phyloP scores from a whole-genome alignment of 2,888 invertebrate genomes.

The Mesorhabditis belari region DNA sequence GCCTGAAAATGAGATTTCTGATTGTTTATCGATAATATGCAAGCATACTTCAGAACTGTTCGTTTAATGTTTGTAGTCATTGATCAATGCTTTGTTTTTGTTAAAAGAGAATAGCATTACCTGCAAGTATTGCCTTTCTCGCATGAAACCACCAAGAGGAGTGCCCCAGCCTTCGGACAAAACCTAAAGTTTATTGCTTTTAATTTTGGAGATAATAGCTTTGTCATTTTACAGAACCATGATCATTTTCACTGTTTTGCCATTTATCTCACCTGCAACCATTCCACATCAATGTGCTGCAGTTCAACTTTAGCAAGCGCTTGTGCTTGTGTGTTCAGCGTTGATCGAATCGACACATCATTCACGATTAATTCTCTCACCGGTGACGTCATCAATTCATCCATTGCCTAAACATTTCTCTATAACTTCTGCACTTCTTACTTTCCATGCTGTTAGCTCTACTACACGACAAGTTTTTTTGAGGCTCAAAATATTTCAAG shows the following conservation, averaged over 20 bases:
- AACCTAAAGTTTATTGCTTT: constrained; percentile 59
- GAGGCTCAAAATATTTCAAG: no score
- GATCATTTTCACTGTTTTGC: background rate
- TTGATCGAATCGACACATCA: constrained; percentile 58
- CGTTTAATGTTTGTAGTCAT: no score
- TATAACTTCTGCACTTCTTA: background rate
- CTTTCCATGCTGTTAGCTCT: background rate
- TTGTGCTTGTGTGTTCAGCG: constrained; percentile 69
- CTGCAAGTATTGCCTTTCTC: constrained; percentile 74
- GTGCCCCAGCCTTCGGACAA: constrained; percentile 95
- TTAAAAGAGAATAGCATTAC: background rate
- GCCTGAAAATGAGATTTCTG: no score
- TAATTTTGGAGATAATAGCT: no score
- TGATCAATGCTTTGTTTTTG: background rate
- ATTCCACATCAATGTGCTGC: constrained; percentile 78
- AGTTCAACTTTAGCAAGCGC: constrained; percentile 72
- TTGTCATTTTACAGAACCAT: no score
- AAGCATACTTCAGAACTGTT: no score
- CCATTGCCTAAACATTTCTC: constrained; percentile 53
- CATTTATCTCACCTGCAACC: constrained; percentile 67
- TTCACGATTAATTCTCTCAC: constrained; percentile 30
- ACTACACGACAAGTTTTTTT: background rate
- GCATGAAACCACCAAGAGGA: constrained; percentile 92
- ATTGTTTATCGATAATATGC: no score
- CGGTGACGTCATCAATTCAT: constrained; percentile 44